Conservation (phyloP, 2,888 invertebrate species). For the Watsonalla binaria region DNA sequence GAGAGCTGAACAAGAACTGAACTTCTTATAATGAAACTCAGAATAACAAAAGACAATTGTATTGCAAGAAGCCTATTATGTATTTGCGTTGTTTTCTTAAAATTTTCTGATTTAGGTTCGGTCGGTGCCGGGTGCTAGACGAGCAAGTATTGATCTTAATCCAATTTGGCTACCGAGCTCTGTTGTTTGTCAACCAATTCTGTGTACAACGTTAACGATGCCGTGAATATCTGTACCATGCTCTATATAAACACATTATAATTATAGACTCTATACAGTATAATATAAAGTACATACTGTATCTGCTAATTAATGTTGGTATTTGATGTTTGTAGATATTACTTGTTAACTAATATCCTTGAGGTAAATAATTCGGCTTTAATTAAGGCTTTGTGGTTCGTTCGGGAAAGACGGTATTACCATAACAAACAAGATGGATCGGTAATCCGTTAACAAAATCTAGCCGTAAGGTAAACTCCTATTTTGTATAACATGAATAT, state of each 20-base stretch:
- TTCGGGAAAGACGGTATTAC: no score
- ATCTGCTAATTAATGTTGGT: neutral
- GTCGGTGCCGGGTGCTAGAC: conserved; percentile 6
- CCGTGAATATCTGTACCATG: neutral
- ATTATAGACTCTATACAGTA: no score
- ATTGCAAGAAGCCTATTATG: neutral
- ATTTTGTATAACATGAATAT: no score
- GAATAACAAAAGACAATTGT: neutral
- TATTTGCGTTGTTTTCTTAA: neutral
- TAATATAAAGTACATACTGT: no score
- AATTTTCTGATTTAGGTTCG: neutral
- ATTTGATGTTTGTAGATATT: neutral
- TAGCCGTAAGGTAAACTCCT: no score
- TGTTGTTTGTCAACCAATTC: conserved; percentile 2
- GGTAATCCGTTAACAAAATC: no score
- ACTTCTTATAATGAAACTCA: neutral
- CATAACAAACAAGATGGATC: no score
- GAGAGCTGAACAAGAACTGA: neutral
- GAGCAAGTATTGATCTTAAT: conserved; percentile 18
- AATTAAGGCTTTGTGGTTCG: neutral
- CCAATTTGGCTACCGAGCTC: conserved; percentile 12
- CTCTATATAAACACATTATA: neutral
- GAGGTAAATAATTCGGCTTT: neutral
- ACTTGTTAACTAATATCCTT: neutral
- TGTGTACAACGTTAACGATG: neutral